Percentiles rank a stretch among this genome's conserved stretches.
Evolutionary conservation across 2,888 invertebrate genomes (phyloP).

Genomic region (Mythimna ferrago): DNA sequence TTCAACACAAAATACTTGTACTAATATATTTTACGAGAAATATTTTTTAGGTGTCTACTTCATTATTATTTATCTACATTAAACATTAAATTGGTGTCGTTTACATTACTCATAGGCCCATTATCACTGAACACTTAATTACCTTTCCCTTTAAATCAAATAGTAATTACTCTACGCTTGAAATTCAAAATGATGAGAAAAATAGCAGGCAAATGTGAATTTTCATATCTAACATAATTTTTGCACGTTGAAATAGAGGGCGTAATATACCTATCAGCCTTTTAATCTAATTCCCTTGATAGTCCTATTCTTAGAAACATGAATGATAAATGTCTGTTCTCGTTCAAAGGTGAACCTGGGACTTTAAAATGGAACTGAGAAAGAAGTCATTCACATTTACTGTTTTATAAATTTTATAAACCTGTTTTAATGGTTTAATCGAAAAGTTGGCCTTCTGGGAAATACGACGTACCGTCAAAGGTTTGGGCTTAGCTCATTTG

Average conservation of each 20-base stretch:
- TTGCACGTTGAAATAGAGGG: conserved; percentile 2
- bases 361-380: conserved; percentile 31
- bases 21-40: no score
- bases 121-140: conserved; percentile 1
- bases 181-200: conserved; percentile 21
- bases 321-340: conserved; percentile 51
- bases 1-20: no score
- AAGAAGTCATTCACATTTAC: conserved; percentile 37
- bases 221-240: conserved; percentile 3
- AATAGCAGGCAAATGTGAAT: conserved; percentile 1
- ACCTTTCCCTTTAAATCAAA: not conserved
- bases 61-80: no score
- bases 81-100: not conserved
- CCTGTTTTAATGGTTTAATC: conserved; percentile 44
- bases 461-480: conserved; percentile 26
- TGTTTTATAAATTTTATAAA: conserved; percentile 30
- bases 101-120: not conserved
- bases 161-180: not conserved
- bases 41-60: no score
- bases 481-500: conserved; percentile 9
- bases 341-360: conserved; percentile 16
- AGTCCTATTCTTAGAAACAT: conserved; percentile 28
- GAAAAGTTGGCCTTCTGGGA: conserved; percentile 47
- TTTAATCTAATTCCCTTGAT: conserved; percentile 38
- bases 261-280: conserved; percentile 21